These are phyloP conservation scores for Ooceraea biroi DNA, from an alignment of 1,140 invertebrate genomes.

Conservation along the genomic window DNA sequence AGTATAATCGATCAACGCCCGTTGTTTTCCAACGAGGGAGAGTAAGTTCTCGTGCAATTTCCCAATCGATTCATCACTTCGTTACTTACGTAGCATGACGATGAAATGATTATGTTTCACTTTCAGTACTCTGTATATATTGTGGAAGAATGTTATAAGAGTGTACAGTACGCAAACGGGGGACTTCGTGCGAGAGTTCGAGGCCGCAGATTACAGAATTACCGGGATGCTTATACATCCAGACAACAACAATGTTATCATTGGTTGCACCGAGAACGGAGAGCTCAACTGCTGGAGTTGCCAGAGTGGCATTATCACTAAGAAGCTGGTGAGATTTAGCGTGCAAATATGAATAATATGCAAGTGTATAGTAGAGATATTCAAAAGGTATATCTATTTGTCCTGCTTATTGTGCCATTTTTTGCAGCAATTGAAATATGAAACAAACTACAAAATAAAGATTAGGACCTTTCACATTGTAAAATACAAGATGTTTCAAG, in stretches of 20 bases:
- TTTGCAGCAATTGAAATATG: constrained; percentile 77
- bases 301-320: constrained; percentile 85
- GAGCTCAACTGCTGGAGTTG: constrained; percentile 87
- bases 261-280: constrained; percentile 87
- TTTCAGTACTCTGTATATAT: constrained; percentile 87
- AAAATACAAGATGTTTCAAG: constrained; percentile 70
- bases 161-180: constrained; percentile 88
- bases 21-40: constrained; percentile 88
- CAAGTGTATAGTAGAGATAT: constrained; percentile 38
- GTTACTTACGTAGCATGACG: background rate
- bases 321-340: constrained; percentile 82
- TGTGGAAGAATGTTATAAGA: constrained; percentile 86
- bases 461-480: constrained; percentile 83
- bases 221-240: constrained; percentile 85
- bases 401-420: constrained; percentile 5
- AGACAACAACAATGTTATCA: constrained; percentile 84
- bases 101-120: too few relatives aligned
- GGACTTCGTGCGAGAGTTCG: constrained; percentile 86
- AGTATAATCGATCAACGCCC: constrained; percentile 88
- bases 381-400: background rate
- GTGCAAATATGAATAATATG: background rate
- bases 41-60: constrained; percentile 86
- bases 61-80: background rate
- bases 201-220: constrained; percentile 84
- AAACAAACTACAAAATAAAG: constrained; percentile 72